Evolutionary conservation across 2,113 vertebrate species (phyloP), one percentile per base, ranked within the genome.

Genomic region (Rhea americana): DNA sequence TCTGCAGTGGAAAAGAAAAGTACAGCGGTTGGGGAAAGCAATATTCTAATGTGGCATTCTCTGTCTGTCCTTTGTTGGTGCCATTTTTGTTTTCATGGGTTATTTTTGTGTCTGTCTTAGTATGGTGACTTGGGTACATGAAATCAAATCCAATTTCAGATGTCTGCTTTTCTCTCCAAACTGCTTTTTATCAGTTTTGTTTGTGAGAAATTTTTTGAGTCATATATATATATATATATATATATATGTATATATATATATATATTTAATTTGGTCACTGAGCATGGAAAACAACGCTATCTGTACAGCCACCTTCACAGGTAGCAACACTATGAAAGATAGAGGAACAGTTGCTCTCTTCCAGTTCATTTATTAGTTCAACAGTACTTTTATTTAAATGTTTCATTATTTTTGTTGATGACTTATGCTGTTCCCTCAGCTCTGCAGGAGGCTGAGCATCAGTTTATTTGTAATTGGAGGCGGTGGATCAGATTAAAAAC

Each of bases 61-160:
- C 0, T 0, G 2, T 1, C 11, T 53, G 11, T 47, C 9, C 22
- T 28, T 75, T 13, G 24, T 55, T 55, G 53, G 26, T 55, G 53
- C 26, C 11, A 14, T 7, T 1, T 48, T 24, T 51, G 68, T 71
- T 47, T 21, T 67, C 19, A 4, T 45, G 19, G 41, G 8, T 47
- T 47, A 14, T 53, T 72, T 51, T 25, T 1, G 17, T 39, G 12
- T 18, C 35, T 53, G 91, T 90, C 32, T 35, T 56, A 1, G 47
- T 56, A 5, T 67, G 39, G 21, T 55, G 71, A 9, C 51, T 62
- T 3, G 2, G 18, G 26, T 77, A 26, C n/a, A 30, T 59, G 56
- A 71, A 25, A 58, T 71, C 80, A 81, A 12, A 26, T 87, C 75
- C 55, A 48, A 3, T 72, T 65, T 84, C 71, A 70, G 78, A 85